Conservation (phyloP, 2,113 vertebrate genomes). For the Irena cyanogastra region DNA sequence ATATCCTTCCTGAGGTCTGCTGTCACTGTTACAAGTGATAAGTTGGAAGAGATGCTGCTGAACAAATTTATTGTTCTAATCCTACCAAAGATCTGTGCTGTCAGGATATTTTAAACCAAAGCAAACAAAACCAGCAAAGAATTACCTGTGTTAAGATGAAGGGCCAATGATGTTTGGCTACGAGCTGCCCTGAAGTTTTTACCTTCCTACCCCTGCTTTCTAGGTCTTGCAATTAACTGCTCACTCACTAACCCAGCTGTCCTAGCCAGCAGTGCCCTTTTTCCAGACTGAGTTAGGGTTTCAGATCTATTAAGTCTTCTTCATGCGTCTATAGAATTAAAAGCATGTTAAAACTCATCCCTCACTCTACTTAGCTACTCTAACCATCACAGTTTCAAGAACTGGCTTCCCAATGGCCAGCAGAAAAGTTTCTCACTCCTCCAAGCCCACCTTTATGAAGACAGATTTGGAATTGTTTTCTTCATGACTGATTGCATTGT, state of each 20-base stretch:
- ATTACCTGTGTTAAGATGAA: conserved; percentile 11
- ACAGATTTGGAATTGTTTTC: neutral
- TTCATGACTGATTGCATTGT: neutral
- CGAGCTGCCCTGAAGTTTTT: neutral
- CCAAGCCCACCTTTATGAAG: neutral
- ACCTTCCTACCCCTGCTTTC: neutral
- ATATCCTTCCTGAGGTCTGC: neutral
- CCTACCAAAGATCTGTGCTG: neutral
- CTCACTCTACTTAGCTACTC: neutral
- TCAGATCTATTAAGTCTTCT: neutral
- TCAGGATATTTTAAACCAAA: neutral
- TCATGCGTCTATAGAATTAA: neutral
- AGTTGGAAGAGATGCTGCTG: neutral
- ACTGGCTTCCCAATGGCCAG: neutral
- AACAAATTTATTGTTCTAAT: neutral
- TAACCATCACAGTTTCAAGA: neutral
- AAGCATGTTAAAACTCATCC: neutral
- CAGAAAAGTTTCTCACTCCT: neutral
- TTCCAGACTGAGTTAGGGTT: neutral
- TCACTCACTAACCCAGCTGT: neutral
- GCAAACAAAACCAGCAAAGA: neutral
- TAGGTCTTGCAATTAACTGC: neutral
- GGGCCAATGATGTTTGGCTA: neutral
- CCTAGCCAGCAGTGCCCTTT: neutral
- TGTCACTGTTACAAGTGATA: neutral